phyloP scores from a whole-genome alignment of 2,797 vertebrate species.

The Rhabdomys pumilio region DNA sequence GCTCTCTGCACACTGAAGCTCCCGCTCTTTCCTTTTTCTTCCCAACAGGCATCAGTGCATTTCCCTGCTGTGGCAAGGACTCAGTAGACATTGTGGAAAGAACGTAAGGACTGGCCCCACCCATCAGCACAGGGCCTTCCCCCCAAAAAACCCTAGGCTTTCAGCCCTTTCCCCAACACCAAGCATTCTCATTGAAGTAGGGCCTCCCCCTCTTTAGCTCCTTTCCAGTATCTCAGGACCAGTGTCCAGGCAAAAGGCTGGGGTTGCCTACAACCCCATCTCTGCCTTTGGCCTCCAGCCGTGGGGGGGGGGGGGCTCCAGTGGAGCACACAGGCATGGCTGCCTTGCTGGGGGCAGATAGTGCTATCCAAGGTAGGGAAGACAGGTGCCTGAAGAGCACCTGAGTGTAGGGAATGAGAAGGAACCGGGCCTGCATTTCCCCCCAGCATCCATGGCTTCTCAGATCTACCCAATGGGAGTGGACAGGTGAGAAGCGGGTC shows the following conservation, averaged over 20 bases:
- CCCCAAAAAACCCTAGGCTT: background rate
- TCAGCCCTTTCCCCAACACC: background rate
- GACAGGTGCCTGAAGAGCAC: background rate
- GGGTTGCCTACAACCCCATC: background rate
- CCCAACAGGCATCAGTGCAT: conserved; percentile 71
- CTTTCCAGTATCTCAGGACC: background rate
- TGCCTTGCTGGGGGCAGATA: background rate
- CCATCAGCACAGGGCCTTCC: background rate
- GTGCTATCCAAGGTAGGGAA: background rate
- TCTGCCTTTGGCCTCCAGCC: background rate
- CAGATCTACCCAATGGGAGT: background rate
- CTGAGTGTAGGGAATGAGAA: background rate
- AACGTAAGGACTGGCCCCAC: conserved; percentile 68
- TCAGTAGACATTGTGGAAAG: conserved; percentile 74
- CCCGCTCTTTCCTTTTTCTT: conserved; percentile 14
- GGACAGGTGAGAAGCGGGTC: background rate
- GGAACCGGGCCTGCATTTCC: background rate
- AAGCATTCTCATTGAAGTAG: background rate
- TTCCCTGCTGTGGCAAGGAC: conserved; percentile 81
- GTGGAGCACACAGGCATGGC: background rate
- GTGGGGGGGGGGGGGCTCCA: background rate
- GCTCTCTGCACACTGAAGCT: background rate
- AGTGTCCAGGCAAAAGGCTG: background rate
- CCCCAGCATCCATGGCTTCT: background rate
- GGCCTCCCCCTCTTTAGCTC: background rate